Evolutionary conservation across 1,140 invertebrate species (phyloP).

Genomic region (Drosophila sp.): DNA sequence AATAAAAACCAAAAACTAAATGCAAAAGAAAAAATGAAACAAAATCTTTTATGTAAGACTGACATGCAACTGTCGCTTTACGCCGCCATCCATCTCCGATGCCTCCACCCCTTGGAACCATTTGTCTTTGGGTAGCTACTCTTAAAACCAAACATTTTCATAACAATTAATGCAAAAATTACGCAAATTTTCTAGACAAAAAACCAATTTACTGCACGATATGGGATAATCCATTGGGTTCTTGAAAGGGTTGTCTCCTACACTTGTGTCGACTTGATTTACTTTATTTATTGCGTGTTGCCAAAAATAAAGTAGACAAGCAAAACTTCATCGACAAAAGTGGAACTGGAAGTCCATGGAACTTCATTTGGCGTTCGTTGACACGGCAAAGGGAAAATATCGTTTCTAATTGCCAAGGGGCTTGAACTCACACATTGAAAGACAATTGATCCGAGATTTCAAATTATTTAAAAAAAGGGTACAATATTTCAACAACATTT

Average conservation of each 20-base stretch:
- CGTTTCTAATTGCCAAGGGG: too few relatives aligned
- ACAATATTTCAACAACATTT: too few relatives aligned
- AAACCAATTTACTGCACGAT: slow-evolving; percentile 5
- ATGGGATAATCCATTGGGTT: slow-evolving; percentile 2
- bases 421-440: too few relatives aligned
- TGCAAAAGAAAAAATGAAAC: neutral
- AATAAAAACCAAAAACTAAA: slow-evolving; percentile 44
- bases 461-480: too few relatives aligned
- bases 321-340: slow-evolving; percentile 1
- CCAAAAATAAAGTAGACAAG: slow-evolving; percentile 67
- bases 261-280: slow-evolving; percentile 4
- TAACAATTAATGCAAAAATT: slow-evolving; percentile 78
- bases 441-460: too few relatives aligned
- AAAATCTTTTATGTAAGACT: slow-evolving; percentile 51
- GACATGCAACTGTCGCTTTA: slow-evolving; percentile 64
- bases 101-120: neutral
- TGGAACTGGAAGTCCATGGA: neutral
- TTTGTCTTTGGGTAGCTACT: neutral
- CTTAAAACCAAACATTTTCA: slow-evolving; percentile 48
- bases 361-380: slow-evolving; percentile 21
- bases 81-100: slow-evolving; percentile 21
- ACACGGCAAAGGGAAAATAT: neutral
- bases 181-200: slow-evolving; percentile 65
- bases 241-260: slow-evolving; percentile 25
- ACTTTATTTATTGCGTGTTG: slow-evolving; percentile 73